phyloP scores from a whole-genome alignment of 2,888 invertebrate genomes.

The Sesia apiformis region DNA sequence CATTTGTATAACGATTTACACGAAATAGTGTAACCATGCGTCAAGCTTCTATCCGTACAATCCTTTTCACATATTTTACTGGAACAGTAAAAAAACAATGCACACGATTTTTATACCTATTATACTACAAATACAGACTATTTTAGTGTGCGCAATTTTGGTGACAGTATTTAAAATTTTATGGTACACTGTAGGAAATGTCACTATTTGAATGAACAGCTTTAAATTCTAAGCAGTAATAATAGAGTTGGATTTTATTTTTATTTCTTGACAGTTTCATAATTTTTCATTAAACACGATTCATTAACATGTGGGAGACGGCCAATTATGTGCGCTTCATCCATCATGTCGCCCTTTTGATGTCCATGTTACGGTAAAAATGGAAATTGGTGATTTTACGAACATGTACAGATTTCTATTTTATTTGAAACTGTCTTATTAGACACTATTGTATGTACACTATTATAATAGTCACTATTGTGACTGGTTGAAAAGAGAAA shows the following conservation, averaged over 20 bases:
- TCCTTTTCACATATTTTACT: no score
- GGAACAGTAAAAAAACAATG: no score
- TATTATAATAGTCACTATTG: no score
- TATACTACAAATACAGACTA: neutral
- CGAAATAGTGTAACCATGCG: slow-evolving; percentile 46
- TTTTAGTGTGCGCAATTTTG: neutral
- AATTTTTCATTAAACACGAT: slow-evolving; percentile 69
- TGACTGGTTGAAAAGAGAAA: no score
- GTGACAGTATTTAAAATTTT: neutral
- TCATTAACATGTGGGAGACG: slow-evolving; percentile 63
- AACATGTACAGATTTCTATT: no score
- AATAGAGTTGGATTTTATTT: neutral
- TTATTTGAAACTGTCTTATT: no score
- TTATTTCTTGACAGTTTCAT: slow-evolving; percentile 12
- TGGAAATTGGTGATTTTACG: neutral
- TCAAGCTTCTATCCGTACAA: slow-evolving; percentile 15
- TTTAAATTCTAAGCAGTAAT: neutral
- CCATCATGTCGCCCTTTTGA: slow-evolving; percentile 59
- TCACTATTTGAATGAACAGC: neutral
- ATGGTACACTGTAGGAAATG: neutral
- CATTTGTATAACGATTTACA: slow-evolving; percentile 36
- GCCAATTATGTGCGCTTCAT: slow-evolving; percentile 64
- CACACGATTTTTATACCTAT: neutral
- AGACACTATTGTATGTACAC: no score
- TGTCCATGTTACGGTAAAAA: slow-evolving; percentile 32